A percentile compares a stretch with the other conserved stretches of the same genome.
Conservation (phyloP, 2,888 invertebrate species). For the Psococerastis gibbosa region DNA sequence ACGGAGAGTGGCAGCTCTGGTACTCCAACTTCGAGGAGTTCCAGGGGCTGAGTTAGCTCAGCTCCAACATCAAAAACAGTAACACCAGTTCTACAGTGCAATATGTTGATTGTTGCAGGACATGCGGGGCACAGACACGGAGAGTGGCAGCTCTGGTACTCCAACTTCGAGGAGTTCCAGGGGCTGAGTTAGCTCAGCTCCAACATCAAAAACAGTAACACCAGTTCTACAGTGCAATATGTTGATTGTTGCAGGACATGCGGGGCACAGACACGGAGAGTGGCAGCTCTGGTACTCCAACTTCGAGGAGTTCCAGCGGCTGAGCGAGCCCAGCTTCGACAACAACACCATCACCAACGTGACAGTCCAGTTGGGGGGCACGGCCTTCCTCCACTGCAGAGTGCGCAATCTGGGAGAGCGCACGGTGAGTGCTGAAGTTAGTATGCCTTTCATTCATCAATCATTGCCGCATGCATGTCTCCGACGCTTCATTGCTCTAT, state of each 20-base stretch:
- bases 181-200: conserved; percentile 21
- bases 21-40: conserved; percentile 35
- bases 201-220: conserved; percentile 57
- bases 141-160: conserved; percentile 44
- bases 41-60: conserved; percentile 23
- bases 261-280: conserved; percentile 21
- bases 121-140: conserved; percentile 3
- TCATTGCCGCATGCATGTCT: too few relatives aligned
- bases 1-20: conserved; percentile 40
- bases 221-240: too few relatives aligned
- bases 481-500: too few relatives aligned
- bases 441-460: too few relatives aligned
- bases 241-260: conserved; percentile 1
- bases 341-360: conserved; percentile 60
- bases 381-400: conserved; percentile 63
- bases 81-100: too few relatives aligned
- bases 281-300: conserved; percentile 44
- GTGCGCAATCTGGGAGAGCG: conserved; percentile 51
- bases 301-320: conserved; percentile 31
- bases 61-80: too few relatives aligned
- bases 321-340: conserved; percentile 30
- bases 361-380: conserved; percentile 55
- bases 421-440: conserved; percentile 31
- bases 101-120: conserved; percentile 5
- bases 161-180: conserved; percentile 33